Evolutionary conservation across 2,113 vertebrate genomes (phyloP), one percentile per base, ranked within the genome.

Genomic region (Oryzias javanicus): DNA sequence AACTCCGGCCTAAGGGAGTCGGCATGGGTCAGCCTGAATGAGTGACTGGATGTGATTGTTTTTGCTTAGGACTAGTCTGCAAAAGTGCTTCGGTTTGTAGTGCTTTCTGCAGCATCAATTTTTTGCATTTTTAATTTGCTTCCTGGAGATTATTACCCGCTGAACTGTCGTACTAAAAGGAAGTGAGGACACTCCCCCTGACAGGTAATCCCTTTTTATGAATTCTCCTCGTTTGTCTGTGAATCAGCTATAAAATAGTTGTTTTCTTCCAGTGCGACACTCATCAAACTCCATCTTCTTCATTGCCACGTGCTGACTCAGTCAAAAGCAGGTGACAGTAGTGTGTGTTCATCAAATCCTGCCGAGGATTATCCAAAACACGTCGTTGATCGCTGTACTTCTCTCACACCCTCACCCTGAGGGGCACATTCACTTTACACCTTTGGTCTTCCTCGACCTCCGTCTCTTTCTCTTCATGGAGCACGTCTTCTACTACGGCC

Each of bases 341-440:
- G 15, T 7, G 40, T 50, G 57, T 51, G 65, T 60, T 72, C 44
- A 4, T 27, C 55, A 83, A 87, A 88, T 87, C 84, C 82, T 73
- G 7, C 67, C 45, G 56, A 51, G 82, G 86, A 88, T 88, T 88
- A 87, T 18, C 13, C 64, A 55, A 61, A 69, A 52, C 57, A 74
- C 60, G 67, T 63, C 55, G 25, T 61, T 19, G 45, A 25, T 14
- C 27, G 25, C 53, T 42, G 55, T 50, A 24, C 29, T 53, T 50
- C 46, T 20, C n/a, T 25, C 27, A 69, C 51, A 62, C 24, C n/a
- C 24, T 54, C 58, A 18, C 17, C 49, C 45, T 46, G 35, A 4
- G 56, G 74, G 45, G 66, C 64, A 19, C 58, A 50, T 16, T 42
- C 49, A 46, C 44, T 44, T 27, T 17, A 12, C 25, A 47, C 44